These are phyloP conservation scores for Acleris cristana DNA, from an alignment of 2,888 invertebrate species.

Conservation along the genomic window DNA sequence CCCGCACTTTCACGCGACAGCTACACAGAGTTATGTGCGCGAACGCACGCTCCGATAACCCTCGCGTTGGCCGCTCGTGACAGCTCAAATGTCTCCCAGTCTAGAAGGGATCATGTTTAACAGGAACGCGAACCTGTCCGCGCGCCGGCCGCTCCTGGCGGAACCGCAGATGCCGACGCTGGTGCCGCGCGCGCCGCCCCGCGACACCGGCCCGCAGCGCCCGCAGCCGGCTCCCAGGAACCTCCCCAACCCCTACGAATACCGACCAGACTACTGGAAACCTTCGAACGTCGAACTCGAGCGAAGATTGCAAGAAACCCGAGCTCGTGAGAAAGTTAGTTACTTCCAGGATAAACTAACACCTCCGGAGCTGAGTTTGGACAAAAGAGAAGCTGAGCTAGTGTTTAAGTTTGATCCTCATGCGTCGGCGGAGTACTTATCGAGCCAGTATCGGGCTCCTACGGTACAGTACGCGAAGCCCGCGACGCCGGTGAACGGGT, in stretches of 20 bases:
- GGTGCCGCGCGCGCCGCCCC: conserved; percentile 75
- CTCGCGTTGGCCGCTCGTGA: conserved; percentile 63
- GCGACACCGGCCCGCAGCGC: conserved; percentile 69
- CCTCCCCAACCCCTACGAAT: conserved; percentile 61
- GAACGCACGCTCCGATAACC: conserved; percentile 67
- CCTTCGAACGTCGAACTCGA: conserved; percentile 80
- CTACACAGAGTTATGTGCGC: conserved; percentile 74
- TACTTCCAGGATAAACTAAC: conserved; percentile 80
- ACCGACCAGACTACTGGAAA: conserved; percentile 75
- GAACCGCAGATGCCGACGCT: conserved; percentile 77
- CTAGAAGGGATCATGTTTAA: conserved; percentile 81
- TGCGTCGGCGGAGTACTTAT: conserved; percentile 73
- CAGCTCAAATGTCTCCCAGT: conserved; percentile 81
- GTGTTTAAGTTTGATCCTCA: conserved; percentile 79
- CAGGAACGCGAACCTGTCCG: conserved; percentile 77
- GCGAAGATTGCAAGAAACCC: conserved; percentile 70
- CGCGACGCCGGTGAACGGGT: conserved; percentile 74
- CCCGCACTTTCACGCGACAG: conserved; percentile 59
- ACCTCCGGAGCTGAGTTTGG: conserved; percentile 72
- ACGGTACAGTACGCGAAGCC: conserved; percentile 75
- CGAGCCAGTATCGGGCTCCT: conserved; percentile 74
- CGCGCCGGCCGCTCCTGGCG: conserved; percentile 78
- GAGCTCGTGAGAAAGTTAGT: conserved; percentile 76
- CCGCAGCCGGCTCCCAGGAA: conserved; percentile 68
- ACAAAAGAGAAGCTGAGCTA: conserved; percentile 75